Conservation (phyloP, 2,797 vertebrate genomes). For the Parauchenoglanis ngamensis region DNA sequence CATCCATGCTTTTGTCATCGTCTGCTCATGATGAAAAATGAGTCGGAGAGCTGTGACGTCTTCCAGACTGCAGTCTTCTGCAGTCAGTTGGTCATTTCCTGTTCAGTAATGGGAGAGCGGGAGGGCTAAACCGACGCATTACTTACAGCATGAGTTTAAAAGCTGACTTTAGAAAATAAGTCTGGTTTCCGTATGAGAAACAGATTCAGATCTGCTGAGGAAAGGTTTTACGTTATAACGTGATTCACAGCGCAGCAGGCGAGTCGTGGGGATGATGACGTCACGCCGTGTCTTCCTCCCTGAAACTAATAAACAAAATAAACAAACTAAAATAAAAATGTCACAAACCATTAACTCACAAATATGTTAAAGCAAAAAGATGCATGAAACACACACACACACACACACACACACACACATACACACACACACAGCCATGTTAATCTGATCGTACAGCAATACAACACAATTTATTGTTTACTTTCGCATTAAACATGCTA, state of each 20-base stretch:
- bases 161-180: background rate
- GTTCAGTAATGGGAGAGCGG: background rate
- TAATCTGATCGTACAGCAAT: background rate
- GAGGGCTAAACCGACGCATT: background rate
- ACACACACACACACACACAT: background rate
- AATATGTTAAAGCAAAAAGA: background rate
- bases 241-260: background rate
- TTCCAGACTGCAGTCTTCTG: conserved; percentile 48
- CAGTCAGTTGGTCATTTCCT: conserved; percentile 49
- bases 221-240: background rate
- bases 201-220: background rate
- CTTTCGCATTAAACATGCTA: background rate
- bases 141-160: background rate
- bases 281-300: background rate
- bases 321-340: background rate
- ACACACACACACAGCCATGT: background rate
- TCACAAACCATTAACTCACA: background rate
- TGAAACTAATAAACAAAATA: too few relatives aligned
- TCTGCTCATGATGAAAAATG: conserved; percentile 50
- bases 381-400: background rate
- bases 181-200: background rate
- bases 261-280: background rate
- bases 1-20: conserved; percentile 34
- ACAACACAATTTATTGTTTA: background rate
- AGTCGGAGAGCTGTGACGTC: conserved; percentile 47